These are phyloP conservation scores for Anodontia alba DNA, from an alignment of 2,888 invertebrate genomes.

Conservation along the genomic window DNA sequence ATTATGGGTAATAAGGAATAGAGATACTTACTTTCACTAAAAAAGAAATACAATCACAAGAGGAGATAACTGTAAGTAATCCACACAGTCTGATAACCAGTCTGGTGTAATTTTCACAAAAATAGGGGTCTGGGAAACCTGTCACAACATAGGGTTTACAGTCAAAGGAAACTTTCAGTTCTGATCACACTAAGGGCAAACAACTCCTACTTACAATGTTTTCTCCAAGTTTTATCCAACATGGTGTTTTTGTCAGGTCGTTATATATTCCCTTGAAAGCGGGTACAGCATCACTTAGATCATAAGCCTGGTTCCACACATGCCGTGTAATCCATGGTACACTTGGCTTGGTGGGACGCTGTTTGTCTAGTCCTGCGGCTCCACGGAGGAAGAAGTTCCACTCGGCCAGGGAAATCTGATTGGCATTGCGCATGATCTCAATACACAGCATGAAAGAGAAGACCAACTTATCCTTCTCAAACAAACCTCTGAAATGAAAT, in stretches of 20 bases:
- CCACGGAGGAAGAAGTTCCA: constrained; percentile 94
- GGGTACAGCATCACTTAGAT: constrained; percentile 87
- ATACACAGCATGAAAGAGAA: constrained; percentile 90
- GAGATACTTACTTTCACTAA: no score
- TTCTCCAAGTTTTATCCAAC: constrained; percentile 78
- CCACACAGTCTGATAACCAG: no score
- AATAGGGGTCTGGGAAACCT: no score
- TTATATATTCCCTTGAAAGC: constrained; percentile 80
- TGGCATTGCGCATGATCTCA: constrained; percentile 90
- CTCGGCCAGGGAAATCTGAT: constrained; percentile 87
- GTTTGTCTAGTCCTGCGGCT: constrained; percentile 83
- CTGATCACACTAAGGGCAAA: no score
- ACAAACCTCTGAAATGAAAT: constrained; percentile 80
- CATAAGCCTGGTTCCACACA: constrained; percentile 89
- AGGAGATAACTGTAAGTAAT: no score
- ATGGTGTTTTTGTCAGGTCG: constrained; percentile 80
- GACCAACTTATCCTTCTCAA: constrained; percentile 85
- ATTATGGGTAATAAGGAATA: no score
- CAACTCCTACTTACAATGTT: constrained; percentile 69
- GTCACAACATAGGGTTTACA: no score
- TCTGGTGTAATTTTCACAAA: no score
- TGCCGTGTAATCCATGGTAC: constrained; percentile 87
- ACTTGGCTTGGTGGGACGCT: constrained; percentile 86
- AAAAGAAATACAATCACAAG: no score
- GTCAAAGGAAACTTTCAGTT: no score